A percentile compares a stretch with the other conserved stretches of the same genome.
These are phyloP conservation scores for Microhierax caerulescens DNA, from an alignment of 2,797 vertebrate species.

Conservation along the genomic window DNA sequence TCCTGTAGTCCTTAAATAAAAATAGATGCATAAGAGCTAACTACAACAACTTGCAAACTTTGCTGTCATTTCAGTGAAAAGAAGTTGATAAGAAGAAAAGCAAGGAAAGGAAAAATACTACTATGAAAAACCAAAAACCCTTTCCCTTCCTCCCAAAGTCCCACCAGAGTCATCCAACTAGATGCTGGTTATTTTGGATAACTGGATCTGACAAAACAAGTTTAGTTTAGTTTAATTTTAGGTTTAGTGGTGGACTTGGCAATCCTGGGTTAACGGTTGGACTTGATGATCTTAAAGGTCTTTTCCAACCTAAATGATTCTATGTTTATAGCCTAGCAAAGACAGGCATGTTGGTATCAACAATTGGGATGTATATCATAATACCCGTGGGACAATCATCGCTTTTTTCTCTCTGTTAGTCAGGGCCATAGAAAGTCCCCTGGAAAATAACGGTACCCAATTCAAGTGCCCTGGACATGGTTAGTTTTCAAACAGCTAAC, in stretches of 20 bases:
- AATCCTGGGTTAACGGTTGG: too few relatives aligned
- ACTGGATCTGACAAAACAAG: background rate
- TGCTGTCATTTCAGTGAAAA: background rate
- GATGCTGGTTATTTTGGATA: background rate
- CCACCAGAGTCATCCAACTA: background rate
- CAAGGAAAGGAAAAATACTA: background rate
- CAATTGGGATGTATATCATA: background rate
- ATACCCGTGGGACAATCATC: fast-evolving
- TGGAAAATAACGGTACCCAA: background rate
- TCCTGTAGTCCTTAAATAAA: background rate
- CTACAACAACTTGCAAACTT: background rate
- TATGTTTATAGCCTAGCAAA: background rate
- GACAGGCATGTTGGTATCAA: background rate
- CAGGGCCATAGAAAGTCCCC: background rate
- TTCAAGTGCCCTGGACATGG: background rate
- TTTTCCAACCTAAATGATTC: too few relatives aligned
- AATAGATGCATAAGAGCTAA: background rate
- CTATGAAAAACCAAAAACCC: background rate
- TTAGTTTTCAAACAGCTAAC: background rate
- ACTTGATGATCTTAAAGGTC: too few relatives aligned
- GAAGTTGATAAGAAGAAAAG: background rate
- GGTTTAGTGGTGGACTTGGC: too few relatives aligned
- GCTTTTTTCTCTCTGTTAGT: background rate
- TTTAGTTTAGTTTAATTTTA: too few relatives aligned
- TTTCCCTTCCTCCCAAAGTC: background rate